phyloP scores from a whole-genome alignment of 2,797 vertebrate species.

The Phataginus tricuspis region DNA sequence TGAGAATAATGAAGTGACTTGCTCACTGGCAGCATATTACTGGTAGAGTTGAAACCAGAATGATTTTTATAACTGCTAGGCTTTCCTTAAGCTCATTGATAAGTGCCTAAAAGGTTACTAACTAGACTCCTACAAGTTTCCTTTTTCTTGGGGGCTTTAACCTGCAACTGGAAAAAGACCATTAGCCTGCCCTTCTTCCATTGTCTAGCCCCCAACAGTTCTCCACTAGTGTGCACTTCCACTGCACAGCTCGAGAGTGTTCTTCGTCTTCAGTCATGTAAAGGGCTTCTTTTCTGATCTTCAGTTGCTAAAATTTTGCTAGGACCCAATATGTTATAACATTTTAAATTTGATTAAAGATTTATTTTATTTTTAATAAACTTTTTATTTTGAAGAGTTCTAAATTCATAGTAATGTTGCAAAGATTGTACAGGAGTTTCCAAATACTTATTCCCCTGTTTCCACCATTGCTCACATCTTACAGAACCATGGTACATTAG shows the following conservation, averaged over 20 bases:
- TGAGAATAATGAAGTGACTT: background rate
- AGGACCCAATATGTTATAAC: background rate
- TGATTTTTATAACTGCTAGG: background rate
- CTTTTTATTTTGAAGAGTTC: background rate
- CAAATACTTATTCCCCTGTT: background rate
- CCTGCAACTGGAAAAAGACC: background rate
- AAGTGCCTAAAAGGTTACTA: background rate
- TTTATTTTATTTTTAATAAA: background rate
- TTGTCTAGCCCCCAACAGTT: background rate
- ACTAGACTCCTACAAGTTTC: accelerated
- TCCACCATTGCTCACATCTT: background rate
- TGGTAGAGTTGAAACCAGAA: background rate
- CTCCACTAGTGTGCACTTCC: too few species aligned
- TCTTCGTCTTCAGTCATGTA: background rate
- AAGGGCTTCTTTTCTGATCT: background rate
- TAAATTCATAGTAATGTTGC: background rate
- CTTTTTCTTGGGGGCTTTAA: background rate
- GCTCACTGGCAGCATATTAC: background rate
- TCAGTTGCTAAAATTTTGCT: background rate
- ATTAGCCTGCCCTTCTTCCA: background rate
- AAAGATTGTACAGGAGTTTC: background rate
- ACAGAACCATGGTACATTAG: background rate
- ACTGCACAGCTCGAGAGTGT: background rate
- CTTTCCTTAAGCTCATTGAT: background rate
- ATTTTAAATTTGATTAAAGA: background rate